These are phyloP conservation scores for Poicephalus gulielmi DNA, from an alignment of 2,113 vertebrate genomes.

Conservation along the genomic window DNA sequence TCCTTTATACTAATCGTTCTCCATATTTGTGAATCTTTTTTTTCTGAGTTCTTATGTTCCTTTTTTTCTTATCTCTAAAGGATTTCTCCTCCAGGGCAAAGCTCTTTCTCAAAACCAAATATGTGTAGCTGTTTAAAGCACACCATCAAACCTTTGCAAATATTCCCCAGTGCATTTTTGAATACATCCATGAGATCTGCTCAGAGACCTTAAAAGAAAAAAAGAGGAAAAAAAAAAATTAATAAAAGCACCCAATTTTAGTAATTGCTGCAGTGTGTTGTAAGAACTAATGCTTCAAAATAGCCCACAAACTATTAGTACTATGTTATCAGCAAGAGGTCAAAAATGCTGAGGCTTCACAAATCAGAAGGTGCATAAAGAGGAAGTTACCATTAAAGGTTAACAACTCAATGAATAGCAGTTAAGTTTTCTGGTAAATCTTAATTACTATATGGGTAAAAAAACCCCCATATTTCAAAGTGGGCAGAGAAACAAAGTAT, in stretches of 20 bases:
- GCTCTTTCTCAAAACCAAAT: constrained; percentile 53
- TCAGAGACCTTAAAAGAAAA: constrained; percentile 1
- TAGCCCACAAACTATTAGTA: not conserved
- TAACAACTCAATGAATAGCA: not conserved
- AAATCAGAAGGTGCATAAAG: not conserved
- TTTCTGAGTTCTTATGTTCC: constrained; percentile 60
- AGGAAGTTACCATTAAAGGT: not conserved
- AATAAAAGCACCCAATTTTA: not conserved
- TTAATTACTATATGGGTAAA: not conserved
- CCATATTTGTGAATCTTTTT: constrained; percentile 23
- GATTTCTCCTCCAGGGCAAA: constrained; percentile 70
- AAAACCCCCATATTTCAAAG: not conserved
- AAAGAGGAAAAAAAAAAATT: not conserved
- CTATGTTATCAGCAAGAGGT: not conserved
- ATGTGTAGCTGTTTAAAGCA: constrained; percentile 48
- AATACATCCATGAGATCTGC: constrained; percentile 18
- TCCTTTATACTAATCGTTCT: constrained; percentile 72
- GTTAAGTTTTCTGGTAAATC: not conserved
- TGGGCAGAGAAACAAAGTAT: not conserved
- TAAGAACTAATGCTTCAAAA: not conserved
- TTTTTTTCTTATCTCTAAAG: constrained; percentile 63
- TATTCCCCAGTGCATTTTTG: constrained; percentile 44
- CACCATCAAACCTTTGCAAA: constrained; percentile 59
- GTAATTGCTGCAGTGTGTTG: constrained; percentile 4
- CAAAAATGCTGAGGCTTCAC: not conserved